Evolutionary conservation across 2,888 invertebrate species (phyloP).

Genomic region (Drosophila mulleri): DNA sequence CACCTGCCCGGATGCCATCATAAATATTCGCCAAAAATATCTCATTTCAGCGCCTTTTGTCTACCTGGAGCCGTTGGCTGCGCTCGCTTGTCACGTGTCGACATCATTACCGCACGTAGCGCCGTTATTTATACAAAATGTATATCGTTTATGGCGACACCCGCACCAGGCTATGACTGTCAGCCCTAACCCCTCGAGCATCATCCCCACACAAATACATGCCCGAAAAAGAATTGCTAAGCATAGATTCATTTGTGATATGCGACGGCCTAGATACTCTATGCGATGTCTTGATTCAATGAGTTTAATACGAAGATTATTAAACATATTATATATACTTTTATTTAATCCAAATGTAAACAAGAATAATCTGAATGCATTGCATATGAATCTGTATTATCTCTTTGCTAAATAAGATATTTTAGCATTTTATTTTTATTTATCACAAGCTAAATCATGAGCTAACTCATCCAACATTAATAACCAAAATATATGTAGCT

Average conservation of each 20-base stretch:
- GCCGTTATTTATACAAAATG: constrained; percentile 81
- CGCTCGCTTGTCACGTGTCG: constrained; percentile 84
- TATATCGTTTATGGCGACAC: constrained; percentile 68
- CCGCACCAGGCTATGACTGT: background rate
- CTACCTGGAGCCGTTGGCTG: constrained; percentile 52
- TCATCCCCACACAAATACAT: background rate
- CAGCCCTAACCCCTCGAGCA: background rate
- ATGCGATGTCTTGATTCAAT: background rate
- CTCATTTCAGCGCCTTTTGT: constrained; percentile 78
- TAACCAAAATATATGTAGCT: background rate
- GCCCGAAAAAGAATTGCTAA: background rate
- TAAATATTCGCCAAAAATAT: constrained; percentile 75
- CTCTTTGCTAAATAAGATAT: background rate
- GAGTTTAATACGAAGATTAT: background rate
- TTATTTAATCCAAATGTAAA: too few relatives aligned
- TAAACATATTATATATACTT: background rate
- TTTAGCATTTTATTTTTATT: background rate
- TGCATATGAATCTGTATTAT: background rate
- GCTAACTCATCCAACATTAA: background rate
- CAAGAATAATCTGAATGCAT: background rate
- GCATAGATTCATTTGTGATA: background rate
- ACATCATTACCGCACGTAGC: constrained; percentile 84
- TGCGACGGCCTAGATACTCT: constrained; percentile 1
- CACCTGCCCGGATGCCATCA: constrained; percentile 69
- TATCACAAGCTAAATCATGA: background rate